phyloP scores from a whole-genome alignment of 2,888 invertebrate genomes.

The Pammene fasciana region DNA sequence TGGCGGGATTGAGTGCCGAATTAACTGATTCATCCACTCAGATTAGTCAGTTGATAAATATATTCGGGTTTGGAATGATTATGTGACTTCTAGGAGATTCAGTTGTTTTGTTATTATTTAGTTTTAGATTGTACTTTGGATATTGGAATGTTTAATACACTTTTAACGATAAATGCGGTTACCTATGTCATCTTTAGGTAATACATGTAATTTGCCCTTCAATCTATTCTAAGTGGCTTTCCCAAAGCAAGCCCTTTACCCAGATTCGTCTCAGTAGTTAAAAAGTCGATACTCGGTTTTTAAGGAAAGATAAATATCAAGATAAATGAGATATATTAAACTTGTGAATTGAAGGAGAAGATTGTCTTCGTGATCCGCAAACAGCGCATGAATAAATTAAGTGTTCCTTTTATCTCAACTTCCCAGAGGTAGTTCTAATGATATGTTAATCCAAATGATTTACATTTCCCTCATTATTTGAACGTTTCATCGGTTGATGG shows the following conservation, averaged over 20 bases:
- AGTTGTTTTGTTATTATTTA: slow-evolving; percentile 15
- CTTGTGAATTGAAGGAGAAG: not conserved
- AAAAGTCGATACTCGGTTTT: not conserved
- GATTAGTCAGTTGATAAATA: slow-evolving; percentile 37
- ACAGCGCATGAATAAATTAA: slow-evolving; percentile 40
- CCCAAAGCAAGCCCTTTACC: too few species aligned
- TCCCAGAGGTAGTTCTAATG: slow-evolving; percentile 48
- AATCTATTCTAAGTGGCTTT: too few species aligned
- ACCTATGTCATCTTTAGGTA: too few species aligned
- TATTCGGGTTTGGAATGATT: slow-evolving; percentile 28
- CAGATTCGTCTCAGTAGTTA: not conserved
- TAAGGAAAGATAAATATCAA: not conserved
- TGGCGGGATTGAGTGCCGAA: slow-evolving; percentile 45
- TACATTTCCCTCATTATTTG: slow-evolving; percentile 67
- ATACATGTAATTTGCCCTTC: too few species aligned
- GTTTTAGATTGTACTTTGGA: not conserved
- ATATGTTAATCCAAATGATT: slow-evolving; percentile 50
- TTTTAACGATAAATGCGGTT: too few species aligned
- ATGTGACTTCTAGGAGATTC: slow-evolving; percentile 26
- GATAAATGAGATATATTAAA: not conserved
- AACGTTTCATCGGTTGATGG: slow-evolving; percentile 54
- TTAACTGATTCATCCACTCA: slow-evolving; percentile 44
- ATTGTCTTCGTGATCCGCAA: slow-evolving; percentile 9
- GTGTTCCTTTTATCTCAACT: slow-evolving; percentile 49
- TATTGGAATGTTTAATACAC: too few species aligned